Percentiles rank a stretch among this genome's conserved stretches.
Conservation (phyloP, 2,888 invertebrate species). For the Pyrgus malvae region DNA sequence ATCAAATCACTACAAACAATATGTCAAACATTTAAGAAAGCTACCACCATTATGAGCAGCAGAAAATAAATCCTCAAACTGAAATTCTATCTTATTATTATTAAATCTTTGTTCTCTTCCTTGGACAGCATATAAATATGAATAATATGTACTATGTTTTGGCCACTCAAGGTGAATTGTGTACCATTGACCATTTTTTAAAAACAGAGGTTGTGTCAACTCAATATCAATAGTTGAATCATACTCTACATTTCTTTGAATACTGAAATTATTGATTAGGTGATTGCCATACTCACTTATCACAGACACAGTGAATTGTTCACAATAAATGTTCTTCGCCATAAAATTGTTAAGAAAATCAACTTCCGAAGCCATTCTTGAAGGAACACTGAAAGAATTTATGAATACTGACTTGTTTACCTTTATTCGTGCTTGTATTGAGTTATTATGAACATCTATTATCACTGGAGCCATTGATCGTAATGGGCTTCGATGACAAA, state of each 20-base stretch:
- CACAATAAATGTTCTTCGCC: slow-evolving; percentile 58
- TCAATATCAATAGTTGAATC: slow-evolving; percentile 68
- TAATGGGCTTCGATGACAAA: slow-evolving; percentile 65
- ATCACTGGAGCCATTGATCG: slow-evolving; percentile 65
- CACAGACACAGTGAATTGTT: slow-evolving; percentile 64
- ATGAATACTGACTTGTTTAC: slow-evolving; percentile 71
- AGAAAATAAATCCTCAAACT: slow-evolving; percentile 66
- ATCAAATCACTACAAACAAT: slow-evolving; percentile 55
- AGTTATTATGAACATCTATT: slow-evolving; percentile 59
- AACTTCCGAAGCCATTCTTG: slow-evolving; percentile 66
- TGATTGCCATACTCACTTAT: slow-evolving; percentile 60
- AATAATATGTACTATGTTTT: slow-evolving; percentile 45
- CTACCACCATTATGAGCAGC: slow-evolving; percentile 57
- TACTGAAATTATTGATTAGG: slow-evolving; percentile 58
- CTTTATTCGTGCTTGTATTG: slow-evolving; percentile 60
- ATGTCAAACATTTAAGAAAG: slow-evolving; percentile 69
- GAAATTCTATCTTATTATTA: slow-evolving; percentile 60
- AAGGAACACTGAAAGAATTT: slow-evolving; percentile 67
- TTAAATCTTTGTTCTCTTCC: slow-evolving; percentile 58
- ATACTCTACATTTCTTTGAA: slow-evolving; percentile 64
- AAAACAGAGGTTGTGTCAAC: slow-evolving; percentile 64
- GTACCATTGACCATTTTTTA: slow-evolving; percentile 71
- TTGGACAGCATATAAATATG: slow-evolving; percentile 66
- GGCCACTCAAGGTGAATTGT: slow-evolving; percentile 70
- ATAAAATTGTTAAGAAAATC: slow-evolving; percentile 57